Conservation (phyloP, 2,113 vertebrate genomes). For the Ardeotis arabs region DNA sequence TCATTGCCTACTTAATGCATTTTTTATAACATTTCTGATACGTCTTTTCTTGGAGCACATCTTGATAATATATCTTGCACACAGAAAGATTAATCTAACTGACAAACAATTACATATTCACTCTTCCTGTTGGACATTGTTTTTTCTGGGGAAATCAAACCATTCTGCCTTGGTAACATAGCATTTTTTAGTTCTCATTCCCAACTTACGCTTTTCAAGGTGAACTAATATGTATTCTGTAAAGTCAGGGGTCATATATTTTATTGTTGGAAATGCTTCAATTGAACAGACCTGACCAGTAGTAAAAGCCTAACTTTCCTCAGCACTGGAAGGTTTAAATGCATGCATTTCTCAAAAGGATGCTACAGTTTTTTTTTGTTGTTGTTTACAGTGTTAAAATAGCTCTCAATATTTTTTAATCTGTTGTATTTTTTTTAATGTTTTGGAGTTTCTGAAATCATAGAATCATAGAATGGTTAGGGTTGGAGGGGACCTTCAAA, state of each 20-base stretch:
- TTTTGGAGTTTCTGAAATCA: slow-evolving; percentile 17
- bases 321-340: background rate
- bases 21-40: slow-evolving; percentile 39
- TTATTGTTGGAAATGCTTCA: background rate
- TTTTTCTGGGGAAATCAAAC: slow-evolving; percentile 15
- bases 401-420: background rate
- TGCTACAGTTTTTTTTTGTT: background rate
- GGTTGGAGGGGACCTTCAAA: too few species aligned
- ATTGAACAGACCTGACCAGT: background rate
- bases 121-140: slow-evolving; percentile 5
- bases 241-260: background rate
- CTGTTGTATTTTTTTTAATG: background rate
- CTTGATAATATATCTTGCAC: background rate
- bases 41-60: background rate
- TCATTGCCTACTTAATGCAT: background rate
- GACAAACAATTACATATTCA: background rate
- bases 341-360: background rate
- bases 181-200: slow-evolving; percentile 9
- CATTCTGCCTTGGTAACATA: slow-evolving; percentile 12
- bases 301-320: background rate
- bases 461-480: too few species aligned
- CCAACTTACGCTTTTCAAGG: background rate
- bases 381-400: background rate
- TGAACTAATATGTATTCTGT: background rate
- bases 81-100: slow-evolving; percentile 24